phyloP scores from a whole-genome alignment of 2,113 vertebrate species.

The Coryphaenoides rupestris region DNA sequence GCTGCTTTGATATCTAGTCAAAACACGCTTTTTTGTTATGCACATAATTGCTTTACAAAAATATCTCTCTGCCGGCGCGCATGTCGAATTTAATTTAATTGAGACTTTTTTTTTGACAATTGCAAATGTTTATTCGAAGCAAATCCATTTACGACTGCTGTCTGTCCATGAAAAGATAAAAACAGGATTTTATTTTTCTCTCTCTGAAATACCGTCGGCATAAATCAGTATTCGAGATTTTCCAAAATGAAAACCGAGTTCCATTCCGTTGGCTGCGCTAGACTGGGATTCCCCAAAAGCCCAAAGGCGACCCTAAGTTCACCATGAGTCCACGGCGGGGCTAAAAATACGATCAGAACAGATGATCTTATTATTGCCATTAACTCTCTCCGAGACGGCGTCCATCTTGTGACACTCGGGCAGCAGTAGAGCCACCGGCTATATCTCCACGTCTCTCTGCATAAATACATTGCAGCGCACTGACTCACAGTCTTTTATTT shows the following conservation, averaged over 20 bases:
- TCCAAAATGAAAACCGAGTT: slow-evolving; percentile 1
- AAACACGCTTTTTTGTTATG: no score
- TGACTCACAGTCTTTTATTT: slow-evolving; percentile 54
- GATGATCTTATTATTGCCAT: slow-evolving; percentile 51
- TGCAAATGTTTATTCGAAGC: no score
- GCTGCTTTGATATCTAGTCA: no score
- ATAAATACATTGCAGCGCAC: slow-evolving; percentile 58
- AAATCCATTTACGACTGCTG: neutral
- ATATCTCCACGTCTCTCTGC: slow-evolving; percentile 52
- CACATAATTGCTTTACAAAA: no score
- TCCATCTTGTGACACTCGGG: slow-evolving; percentile 36
- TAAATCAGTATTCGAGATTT: neutral
- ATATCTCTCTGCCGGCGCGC: no score
- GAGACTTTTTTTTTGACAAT: no score
- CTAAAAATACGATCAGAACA: slow-evolving; percentile 40
- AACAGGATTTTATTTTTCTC: neutral
- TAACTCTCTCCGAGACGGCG: slow-evolving; percentile 36
- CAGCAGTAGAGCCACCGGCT: slow-evolving; percentile 25
- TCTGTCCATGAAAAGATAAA: neutral
- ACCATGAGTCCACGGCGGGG: slow-evolving; percentile 43
- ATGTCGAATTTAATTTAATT: no score
- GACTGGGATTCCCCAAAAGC: slow-evolving; percentile 54
- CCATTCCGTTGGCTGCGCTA: slow-evolving; percentile 3
- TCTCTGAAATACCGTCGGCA: neutral
- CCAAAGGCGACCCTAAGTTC: slow-evolving; percentile 44